These are phyloP conservation scores for Charaxes varanes DNA, from an alignment of 1,140 invertebrate genomes.

Conservation along the genomic window DNA sequence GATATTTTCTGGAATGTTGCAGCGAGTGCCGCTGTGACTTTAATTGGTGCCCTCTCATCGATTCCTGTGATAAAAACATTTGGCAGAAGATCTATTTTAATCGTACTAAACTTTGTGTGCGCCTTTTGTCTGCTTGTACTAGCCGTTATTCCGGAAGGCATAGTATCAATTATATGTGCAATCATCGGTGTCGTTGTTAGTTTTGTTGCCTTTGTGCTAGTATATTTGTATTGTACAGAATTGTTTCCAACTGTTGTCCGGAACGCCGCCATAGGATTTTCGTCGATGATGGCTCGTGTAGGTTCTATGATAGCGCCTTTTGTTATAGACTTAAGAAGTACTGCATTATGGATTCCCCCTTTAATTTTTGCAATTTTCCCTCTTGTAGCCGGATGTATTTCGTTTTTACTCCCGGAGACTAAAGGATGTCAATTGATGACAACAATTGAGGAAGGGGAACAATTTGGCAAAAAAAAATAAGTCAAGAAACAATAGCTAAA, in stretches of 20 bases:
- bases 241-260: constrained; percentile 81
- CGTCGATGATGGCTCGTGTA: constrained; percentile 80
- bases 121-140: constrained; percentile 76
- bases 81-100: constrained; percentile 76
- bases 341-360: constrained; percentile 77
- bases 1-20: constrained; percentile 84
- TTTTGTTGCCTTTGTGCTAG: constrained; percentile 79
- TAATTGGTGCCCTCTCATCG: constrained; percentile 77
- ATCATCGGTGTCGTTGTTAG: constrained; percentile 81
- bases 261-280: constrained; percentile 79
- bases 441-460: constrained; percentile 85
- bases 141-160: constrained; percentile 64
- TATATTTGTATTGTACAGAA: constrained; percentile 81
- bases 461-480: constrained; percentile 77
- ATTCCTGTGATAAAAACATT: constrained; percentile 78
- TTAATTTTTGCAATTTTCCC: constrained; percentile 80
- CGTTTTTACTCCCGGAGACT: constrained; percentile 84
- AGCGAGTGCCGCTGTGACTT: constrained; percentile 77
- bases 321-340: constrained; percentile 68
- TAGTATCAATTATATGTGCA: constrained; percentile 74
- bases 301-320: constrained; percentile 81
- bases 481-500: constrained; percentile 3
- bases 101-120: constrained; percentile 74
- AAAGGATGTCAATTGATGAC: constrained; percentile 82
- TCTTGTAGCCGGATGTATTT: constrained; percentile 78